A percentile compares a stretch with the other conserved stretches of the same genome.
Conservation (phyloP, 2,113 vertebrate species). For the Octodon degus region DNA sequence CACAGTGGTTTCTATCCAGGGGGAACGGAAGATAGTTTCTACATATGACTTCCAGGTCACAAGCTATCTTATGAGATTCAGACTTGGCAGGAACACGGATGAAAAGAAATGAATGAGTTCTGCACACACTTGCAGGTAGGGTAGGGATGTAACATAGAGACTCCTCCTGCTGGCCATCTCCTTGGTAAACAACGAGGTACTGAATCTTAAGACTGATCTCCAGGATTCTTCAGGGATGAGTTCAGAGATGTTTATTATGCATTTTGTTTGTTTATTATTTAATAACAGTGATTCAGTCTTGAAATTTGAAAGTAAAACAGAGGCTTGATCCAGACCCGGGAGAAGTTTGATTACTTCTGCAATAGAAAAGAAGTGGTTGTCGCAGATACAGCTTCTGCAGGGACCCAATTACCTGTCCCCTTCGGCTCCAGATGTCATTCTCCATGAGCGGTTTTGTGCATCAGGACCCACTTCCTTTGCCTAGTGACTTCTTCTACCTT, state of each 20-base stretch:
- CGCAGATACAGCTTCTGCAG: not conserved
- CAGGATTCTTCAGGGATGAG: not conserved
- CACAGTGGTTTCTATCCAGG: not conserved
- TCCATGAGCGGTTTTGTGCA: not conserved
- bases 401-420: not conserved
- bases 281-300: constrained; percentile 67
- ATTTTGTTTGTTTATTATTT: constrained; percentile 57
- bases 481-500: not conserved
- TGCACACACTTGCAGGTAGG: not conserved
- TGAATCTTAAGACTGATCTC: not conserved
- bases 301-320: constrained; percentile 43
- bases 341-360: not conserved
- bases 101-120: not conserved
- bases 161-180: not conserved
- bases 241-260: not conserved
- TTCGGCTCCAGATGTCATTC: constrained; percentile 14
- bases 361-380: constrained; percentile 8
- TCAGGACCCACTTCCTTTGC: not conserved
- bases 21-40: not conserved
- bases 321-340: not conserved
- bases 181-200: not conserved
- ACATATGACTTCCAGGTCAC: not conserved
- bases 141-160: not conserved
- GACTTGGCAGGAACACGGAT: not conserved
- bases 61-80: not conserved